Percentiles rank a stretch among this genome's conserved stretches.
Evolutionary conservation across 2,113 vertebrate species (phyloP).

Genomic region (Anser brachyrhynchus): DNA sequence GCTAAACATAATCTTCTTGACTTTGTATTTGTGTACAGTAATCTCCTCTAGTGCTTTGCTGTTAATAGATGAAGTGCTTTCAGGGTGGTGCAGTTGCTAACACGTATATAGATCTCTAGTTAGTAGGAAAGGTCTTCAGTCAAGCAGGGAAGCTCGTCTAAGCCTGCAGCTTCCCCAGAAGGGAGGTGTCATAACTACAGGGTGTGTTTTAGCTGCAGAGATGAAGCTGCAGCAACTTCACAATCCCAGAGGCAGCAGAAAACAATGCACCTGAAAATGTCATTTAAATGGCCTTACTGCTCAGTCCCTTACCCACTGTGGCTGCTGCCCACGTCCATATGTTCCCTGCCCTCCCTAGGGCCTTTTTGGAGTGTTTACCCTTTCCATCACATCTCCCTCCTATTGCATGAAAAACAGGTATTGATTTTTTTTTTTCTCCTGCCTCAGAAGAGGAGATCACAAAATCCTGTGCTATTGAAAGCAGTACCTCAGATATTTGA

Average conservation of each 20-base stretch:
- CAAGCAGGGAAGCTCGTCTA: neutral
- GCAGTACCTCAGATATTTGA: neutral
- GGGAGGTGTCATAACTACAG: neutral
- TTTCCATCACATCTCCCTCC: neutral
- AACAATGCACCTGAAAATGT: neutral
- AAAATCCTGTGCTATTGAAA: neutral
- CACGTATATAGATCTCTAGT: neutral
- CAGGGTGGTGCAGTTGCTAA: neutral
- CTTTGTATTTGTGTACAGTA: conserved; percentile 5
- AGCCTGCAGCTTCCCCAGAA: neutral
- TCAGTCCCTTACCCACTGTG: neutral
- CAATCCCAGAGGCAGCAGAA: neutral
- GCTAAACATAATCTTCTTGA: neutral
- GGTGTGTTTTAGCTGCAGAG: neutral
- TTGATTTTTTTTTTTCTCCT: neutral
- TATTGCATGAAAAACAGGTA: neutral
- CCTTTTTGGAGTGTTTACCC: neutral
- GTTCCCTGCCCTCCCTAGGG: neutral
- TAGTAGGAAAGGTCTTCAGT: neutral
- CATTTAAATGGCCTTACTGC: neutral
- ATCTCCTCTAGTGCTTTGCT: neutral
- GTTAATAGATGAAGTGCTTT: neutral
- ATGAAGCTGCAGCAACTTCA: neutral
- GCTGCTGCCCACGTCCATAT: neutral
- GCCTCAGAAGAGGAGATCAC: neutral